Evolutionary conservation across 2,888 invertebrate species (phyloP).

Genomic region (Heteromyza rotundicornis): DNA sequence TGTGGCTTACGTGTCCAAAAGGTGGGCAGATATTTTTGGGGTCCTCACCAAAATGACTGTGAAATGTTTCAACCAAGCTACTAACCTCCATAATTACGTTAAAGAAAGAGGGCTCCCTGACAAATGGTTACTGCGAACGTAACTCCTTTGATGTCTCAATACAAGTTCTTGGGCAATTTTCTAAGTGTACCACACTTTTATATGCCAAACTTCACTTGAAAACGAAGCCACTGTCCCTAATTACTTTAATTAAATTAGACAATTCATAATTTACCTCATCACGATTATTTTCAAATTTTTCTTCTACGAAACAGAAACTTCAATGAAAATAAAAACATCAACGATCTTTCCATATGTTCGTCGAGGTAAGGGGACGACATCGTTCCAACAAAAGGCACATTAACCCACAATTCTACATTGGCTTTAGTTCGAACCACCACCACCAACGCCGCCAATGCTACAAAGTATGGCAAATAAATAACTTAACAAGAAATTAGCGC

Average conservation of each 20-base stretch:
- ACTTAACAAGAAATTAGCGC: neutral
- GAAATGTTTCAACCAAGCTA: too few species aligned
- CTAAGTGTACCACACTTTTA: too few species aligned
- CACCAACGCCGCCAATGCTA: neutral
- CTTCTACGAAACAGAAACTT: neutral
- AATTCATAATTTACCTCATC: neutral
- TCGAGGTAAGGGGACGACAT: too few species aligned
- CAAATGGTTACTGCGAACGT: too few species aligned
- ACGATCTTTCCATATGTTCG: too few species aligned
- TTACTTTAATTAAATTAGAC: neutral
- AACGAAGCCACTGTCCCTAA: neutral
- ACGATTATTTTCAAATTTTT: neutral
- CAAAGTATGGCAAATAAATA: neutral
- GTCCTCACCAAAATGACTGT: too few species aligned
- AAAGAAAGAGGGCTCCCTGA: too few species aligned
- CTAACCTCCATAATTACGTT: too few species aligned
- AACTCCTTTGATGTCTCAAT: too few species aligned
- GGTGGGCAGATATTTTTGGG: too few species aligned
- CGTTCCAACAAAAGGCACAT: neutral
- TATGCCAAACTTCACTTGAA: neutral
- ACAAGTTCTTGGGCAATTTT: too few species aligned
- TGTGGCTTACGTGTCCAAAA: too few species aligned
- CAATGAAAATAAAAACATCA: neutral
- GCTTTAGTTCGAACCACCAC: neutral
- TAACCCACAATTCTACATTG: constrained; percentile 3